phyloP scores from a whole-genome alignment of 2,113 vertebrate genomes.

The Myotis brandtii region DNA sequence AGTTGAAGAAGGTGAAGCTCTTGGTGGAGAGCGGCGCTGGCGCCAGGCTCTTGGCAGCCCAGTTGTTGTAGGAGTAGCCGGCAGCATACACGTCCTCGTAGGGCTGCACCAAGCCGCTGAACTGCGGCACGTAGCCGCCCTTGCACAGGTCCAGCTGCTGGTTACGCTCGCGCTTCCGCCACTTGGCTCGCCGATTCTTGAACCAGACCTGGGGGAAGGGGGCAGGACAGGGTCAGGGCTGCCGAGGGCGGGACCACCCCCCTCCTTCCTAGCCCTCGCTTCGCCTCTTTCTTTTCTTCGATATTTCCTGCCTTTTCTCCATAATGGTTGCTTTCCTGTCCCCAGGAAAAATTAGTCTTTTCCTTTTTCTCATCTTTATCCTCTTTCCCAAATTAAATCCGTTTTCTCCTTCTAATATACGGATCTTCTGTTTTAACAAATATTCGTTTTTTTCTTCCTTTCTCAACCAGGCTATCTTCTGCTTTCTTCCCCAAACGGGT shows the following conservation, averaged over 20 bases:
- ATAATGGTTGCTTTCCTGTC: conserved; percentile 16
- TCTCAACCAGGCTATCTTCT: background rate
- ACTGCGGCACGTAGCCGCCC: conserved; percentile 99
- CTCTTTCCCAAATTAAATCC: background rate
- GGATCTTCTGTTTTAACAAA: conserved; percentile 4
- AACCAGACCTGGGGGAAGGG: conserved; percentile 94
- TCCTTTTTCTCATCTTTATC: background rate
- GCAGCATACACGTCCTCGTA: conserved; percentile 99
- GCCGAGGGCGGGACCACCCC: background rate
- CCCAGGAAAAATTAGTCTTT: background rate
- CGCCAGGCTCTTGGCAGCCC: conserved; percentile 97
- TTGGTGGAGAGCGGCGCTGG: conserved; percentile 96
- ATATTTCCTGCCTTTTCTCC: conserved; percentile 7
- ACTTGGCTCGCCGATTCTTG: conserved; percentile 98
- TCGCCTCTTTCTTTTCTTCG: background rate
- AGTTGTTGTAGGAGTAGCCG: conserved; percentile 99
- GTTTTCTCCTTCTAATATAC: background rate
- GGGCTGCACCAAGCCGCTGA: conserved; percentile 98
- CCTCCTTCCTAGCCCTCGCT: background rate
- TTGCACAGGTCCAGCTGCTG: conserved; percentile 99
- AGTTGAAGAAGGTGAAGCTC: conserved; percentile 99
- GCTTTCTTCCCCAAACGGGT: background rate
- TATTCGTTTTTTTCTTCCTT: conserved; percentile 25
- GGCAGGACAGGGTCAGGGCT: conserved; percentile 51
- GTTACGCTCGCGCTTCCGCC: conserved; percentile 98